Conservation (phyloP, 2,797 vertebrate genomes). For the Ciconia nigra region DNA sequence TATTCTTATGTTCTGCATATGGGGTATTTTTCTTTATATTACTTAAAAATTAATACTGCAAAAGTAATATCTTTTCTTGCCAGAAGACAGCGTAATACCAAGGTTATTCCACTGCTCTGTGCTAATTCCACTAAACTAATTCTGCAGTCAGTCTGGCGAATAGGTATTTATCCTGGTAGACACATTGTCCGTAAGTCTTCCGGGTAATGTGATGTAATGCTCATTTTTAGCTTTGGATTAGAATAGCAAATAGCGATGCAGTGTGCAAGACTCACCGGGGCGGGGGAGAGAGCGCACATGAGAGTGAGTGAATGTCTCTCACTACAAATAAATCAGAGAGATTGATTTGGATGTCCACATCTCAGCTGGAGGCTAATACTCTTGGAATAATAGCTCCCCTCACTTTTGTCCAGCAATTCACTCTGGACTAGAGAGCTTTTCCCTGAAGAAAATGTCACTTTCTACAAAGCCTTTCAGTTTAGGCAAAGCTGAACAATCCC, state of each 20-base stretch:
- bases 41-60: not conserved
- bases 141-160: not conserved
- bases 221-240: not conserved
- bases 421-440: not conserved
- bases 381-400: not conserved
- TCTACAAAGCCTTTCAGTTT: not conserved
- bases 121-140: not conserved
- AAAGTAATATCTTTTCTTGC: not conserved
- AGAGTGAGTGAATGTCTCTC: not conserved
- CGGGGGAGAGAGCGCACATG: fast-evolving
- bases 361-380: not conserved
- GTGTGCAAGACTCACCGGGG: not conserved
- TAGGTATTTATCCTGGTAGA: not conserved
- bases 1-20: not conserved
- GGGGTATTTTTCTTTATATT: not conserved
- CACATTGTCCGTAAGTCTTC: not conserved
- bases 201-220: not conserved
- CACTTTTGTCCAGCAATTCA: not conserved
- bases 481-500: not conserved
- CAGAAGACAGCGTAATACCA: not conserved
- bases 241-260: not conserved
- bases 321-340: not conserved
- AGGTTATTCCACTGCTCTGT: not conserved
- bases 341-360: not conserved
- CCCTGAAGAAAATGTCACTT: not conserved